Percentiles rank a stretch among this genome's conserved stretches.
phyloP scores from a whole-genome alignment of 1,140 invertebrate species.

The Brachionus angularis region DNA sequence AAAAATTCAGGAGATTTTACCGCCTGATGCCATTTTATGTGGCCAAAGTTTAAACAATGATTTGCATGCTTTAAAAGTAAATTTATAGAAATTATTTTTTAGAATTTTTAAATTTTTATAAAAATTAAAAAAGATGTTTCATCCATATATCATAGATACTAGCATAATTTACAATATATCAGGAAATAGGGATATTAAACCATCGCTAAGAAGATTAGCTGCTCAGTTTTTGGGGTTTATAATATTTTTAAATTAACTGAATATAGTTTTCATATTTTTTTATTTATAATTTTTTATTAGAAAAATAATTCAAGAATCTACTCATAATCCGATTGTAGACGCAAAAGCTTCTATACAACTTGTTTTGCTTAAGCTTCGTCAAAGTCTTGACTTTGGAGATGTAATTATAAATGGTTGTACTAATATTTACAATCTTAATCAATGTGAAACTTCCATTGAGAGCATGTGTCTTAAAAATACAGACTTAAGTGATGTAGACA shows the following conservation, averaged over 20 bases:
- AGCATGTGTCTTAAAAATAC: not conserved
- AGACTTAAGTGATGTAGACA: not conserved
- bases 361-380: slow-evolving; percentile 10
- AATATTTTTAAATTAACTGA: not conserved
- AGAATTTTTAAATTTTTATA: not conserved
- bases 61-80: slow-evolving; percentile 40
- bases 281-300: slow-evolving; percentile 8
- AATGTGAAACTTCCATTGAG: not conserved
- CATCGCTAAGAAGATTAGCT: slow-evolving; percentile 11
- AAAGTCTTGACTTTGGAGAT: slow-evolving; percentile 42
- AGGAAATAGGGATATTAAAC: slow-evolving; percentile 27
- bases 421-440: slow-evolving; percentile 11
- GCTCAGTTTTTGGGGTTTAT: slow-evolving; percentile 42
- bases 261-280: not conserved
- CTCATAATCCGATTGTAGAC: slow-evolving; percentile 33
- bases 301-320: slow-evolving; percentile 43
- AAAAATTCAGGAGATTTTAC: slow-evolving; percentile 5
- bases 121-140: slow-evolving; percentile 44
- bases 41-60: slow-evolving; percentile 42
- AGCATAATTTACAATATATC: slow-evolving; percentile 38
- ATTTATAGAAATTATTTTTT: not conserved
- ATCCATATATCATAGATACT: slow-evolving; percentile 43
- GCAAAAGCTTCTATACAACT: slow-evolving; percentile 27
- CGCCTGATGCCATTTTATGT: slow-evolving; percentile 32
- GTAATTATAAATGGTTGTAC: slow-evolving; percentile 40